Evolutionary conservation across 2,113 vertebrate genomes (phyloP), one percentile per base, ranked within the genome.

Genomic region (Hiodon alosoides): DNA sequence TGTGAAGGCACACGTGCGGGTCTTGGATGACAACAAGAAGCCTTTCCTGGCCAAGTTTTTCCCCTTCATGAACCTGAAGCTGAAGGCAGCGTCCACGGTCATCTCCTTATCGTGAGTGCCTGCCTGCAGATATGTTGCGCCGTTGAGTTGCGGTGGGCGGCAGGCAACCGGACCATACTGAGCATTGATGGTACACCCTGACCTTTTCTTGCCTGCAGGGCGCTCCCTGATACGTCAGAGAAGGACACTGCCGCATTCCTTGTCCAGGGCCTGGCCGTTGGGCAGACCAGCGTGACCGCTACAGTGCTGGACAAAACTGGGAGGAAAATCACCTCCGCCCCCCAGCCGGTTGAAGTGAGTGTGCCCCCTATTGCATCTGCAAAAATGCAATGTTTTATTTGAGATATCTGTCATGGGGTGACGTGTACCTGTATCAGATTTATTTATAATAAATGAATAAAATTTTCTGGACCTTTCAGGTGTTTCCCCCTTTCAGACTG

Each of bases 401-500:
- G 31, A 31, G 0, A 31, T 31, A 31, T 31, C 31, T 31, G 31
- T 31, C 31, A 31, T 31, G 31, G 31, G 31, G 31, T 31, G 31
- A 31, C 2, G 31, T 31, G 31, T 31, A 31, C 31, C 31, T 31
- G 31, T 31, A 31, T 31, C 31, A 31, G 31, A 31, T 31, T 31
- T 31, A 0, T 31, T 31, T 31, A 31, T 31, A 31, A 31, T 31
- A 31, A 31, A 31, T 70, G 69, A 70, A 17, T 17, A 58, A 11
- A 57, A 7, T 10, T 70, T 47, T 8, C 70, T 72, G 10, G 77
- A 0, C 73, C 78, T 79, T 81, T 8, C 78, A 99, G 97, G 97
- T 99, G 4, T 99, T 98, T 82, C 94, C 95, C 2, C 96, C 94
- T 0, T 99, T 99, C 86, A 90, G 90, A 71, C 79, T 99, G 50